phyloP scores from a whole-genome alignment of 2,888 invertebrate genomes.

The Volucella zonaria region DNA sequence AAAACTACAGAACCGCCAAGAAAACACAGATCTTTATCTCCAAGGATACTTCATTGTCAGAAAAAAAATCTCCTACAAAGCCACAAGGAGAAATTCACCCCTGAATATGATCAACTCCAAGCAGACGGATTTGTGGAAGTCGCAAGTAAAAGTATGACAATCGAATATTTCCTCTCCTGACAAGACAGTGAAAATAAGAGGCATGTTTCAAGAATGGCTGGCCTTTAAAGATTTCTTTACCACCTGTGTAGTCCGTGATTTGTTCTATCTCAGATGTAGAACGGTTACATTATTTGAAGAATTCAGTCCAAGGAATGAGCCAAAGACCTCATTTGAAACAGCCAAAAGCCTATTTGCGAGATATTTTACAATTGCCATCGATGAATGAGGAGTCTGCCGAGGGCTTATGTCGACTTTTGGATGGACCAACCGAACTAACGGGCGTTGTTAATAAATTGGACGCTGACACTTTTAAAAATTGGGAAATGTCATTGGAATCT shows the following conservation, averaged over 20 bases:
- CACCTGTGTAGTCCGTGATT: background rate
- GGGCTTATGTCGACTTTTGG: too few species aligned
- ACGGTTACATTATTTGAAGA: background rate
- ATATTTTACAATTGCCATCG: too few species aligned
- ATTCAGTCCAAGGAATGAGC: background rate
- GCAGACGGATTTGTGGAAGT: too few species aligned
- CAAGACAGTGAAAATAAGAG: slow-evolving; percentile 17
- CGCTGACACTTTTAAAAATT: too few species aligned
- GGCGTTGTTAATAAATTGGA: too few species aligned
- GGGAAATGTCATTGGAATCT: too few species aligned
- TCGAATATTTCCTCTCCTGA: background rate
- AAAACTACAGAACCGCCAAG: slow-evolving; percentile 9
- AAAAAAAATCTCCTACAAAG: background rate
- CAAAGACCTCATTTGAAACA: background rate
- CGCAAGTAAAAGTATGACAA: background rate
- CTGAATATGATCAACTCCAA: too few species aligned
- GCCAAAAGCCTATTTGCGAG: slow-evolving; percentile 21
- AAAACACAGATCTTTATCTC: slow-evolving; percentile 20
- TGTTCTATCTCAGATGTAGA: background rate
- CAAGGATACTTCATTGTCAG: slow-evolving; percentile 24
- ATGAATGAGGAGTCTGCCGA: too few species aligned
- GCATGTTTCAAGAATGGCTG: slow-evolving; percentile 32
- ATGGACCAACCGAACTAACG: too few species aligned
- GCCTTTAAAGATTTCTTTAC: background rate
- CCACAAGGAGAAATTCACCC: background rate